These are phyloP conservation scores for Tachina lurida DNA, from an alignment of 2,888 invertebrate genomes.

Conservation along the genomic window DNA sequence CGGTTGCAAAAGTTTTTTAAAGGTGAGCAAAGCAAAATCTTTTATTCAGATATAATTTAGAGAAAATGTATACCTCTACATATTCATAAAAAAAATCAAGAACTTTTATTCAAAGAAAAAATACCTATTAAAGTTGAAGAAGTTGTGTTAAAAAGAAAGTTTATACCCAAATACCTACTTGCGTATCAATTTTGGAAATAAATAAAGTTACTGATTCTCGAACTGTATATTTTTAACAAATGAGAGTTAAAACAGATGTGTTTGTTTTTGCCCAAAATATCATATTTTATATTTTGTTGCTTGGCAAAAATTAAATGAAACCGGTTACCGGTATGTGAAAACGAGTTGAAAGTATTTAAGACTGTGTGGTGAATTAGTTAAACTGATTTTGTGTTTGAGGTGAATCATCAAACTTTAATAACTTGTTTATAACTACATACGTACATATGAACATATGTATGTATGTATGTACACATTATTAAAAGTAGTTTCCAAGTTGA, in stretches of 20 bases:
- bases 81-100: conserved; percentile 15
- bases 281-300: neutral
- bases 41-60: conserved; percentile 48
- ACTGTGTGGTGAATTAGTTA: neutral
- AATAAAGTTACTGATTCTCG: neutral
- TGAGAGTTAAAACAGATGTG: neutral
- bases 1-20: conserved; percentile 79
- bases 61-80: conserved; percentile 11
- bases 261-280: conserved; percentile 20
- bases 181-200: neutral
- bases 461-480: neutral
- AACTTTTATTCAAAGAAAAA: neutral
- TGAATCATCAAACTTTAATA: conserved; percentile 41
- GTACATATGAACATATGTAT: neutral
- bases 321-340: conserved; percentile 69
- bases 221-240: neutral
- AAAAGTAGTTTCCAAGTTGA: no score
- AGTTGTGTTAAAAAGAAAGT: conserved; percentile 26
- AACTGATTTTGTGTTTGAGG: neutral
- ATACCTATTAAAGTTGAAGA: no score
- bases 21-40: conserved; percentile 75
- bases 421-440: neutral
- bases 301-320: conserved; percentile 44
- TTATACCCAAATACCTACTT: neutral
- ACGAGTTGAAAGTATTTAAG: conserved; percentile 19